Percentiles rank a stretch among this genome's conserved stretches.
phyloP scores from a whole-genome alignment of 2,888 invertebrate genomes.

The Diploptera punctata region DNA sequence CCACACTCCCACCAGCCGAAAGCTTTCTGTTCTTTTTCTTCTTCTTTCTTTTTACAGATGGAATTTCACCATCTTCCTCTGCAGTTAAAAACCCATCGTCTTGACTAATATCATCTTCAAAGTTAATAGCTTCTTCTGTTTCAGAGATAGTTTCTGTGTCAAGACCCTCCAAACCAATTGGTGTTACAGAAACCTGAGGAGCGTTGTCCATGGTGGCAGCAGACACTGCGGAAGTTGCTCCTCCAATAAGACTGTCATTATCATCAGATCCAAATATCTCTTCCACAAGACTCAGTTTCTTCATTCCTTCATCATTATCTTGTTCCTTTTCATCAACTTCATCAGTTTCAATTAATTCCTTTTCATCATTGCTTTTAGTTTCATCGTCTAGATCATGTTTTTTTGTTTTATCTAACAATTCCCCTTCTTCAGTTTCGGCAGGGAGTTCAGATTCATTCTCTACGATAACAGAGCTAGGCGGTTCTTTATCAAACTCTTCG shows the following conservation, averaged over 20 bases:
- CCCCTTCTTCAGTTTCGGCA: background rate
- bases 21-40: slow-evolving; percentile 37
- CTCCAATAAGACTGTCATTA: slow-evolving; percentile 43
- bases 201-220: slow-evolving; percentile 42
- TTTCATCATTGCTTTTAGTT: background rate
- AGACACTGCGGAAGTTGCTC: slow-evolving; percentile 45
- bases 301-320: slow-evolving; percentile 10
- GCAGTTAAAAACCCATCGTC: slow-evolving; percentile 34
- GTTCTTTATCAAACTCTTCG: slow-evolving; percentile 3
- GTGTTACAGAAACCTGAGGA: slow-evolving; percentile 46
- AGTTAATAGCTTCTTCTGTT: slow-evolving; percentile 70
- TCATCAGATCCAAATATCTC: slow-evolving; percentile 43
- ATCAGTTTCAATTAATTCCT: background rate
- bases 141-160: slow-evolving; percentile 79
- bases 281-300: slow-evolving; percentile 33
- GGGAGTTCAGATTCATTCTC: background rate
- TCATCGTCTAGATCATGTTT: background rate
- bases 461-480: background rate
- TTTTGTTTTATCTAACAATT: background rate
- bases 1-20: slow-evolving; percentile 13
- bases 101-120: slow-evolving; percentile 61
- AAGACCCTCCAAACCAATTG: slow-evolving; percentile 63
- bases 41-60: slow-evolving; percentile 39
- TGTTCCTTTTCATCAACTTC: slow-evolving; percentile 5
- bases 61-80: slow-evolving; percentile 41